Conservation (phyloP, 2,888 invertebrate genomes). For the Atrina japonica region DNA sequence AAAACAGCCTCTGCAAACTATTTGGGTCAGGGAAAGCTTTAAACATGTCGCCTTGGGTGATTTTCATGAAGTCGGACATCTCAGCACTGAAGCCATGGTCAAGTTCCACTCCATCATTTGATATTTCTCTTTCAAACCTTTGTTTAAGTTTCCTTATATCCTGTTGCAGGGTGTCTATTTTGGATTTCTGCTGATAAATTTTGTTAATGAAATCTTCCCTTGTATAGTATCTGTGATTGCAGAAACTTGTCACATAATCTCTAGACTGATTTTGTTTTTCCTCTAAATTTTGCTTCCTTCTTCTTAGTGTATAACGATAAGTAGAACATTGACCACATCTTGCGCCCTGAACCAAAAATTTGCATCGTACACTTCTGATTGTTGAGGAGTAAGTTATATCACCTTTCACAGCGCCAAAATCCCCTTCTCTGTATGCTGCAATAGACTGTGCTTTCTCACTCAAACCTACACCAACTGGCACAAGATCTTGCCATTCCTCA, state of each 20-base stretch:
- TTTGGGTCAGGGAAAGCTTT: conserved; percentile 2
- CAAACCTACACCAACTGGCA: conserved; percentile 22
- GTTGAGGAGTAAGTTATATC: conserved; percentile 21
- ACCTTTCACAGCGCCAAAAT: conserved; percentile 18
- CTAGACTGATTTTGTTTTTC: not conserved
- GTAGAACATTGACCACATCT: conserved; percentile 22
- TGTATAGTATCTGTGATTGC: not conserved
- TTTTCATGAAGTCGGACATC: conserved; percentile 14
- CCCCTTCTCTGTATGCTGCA: conserved; percentile 30
- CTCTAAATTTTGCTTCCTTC: not conserved
- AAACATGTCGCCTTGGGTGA: conserved; percentile 3
- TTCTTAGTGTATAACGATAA: not conserved
- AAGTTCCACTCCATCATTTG: conserved; percentile 1
- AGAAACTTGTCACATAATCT: not conserved
- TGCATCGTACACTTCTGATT: conserved; percentile 16
- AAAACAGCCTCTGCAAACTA: conserved; percentile 21
- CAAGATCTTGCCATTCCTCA: conserved; percentile 7
- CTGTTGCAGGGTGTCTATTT: not conserved
- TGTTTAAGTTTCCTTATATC: not conserved
- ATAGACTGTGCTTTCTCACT: not conserved
- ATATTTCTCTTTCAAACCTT: not conserved
- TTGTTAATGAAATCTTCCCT: not conserved
- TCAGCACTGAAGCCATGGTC: not conserved
- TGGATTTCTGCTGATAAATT: not conserved
- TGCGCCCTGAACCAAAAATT: conserved; percentile 4